phyloP scores from a whole-genome alignment of 2,797 vertebrate species.

The Poliocrania exsul region DNA sequence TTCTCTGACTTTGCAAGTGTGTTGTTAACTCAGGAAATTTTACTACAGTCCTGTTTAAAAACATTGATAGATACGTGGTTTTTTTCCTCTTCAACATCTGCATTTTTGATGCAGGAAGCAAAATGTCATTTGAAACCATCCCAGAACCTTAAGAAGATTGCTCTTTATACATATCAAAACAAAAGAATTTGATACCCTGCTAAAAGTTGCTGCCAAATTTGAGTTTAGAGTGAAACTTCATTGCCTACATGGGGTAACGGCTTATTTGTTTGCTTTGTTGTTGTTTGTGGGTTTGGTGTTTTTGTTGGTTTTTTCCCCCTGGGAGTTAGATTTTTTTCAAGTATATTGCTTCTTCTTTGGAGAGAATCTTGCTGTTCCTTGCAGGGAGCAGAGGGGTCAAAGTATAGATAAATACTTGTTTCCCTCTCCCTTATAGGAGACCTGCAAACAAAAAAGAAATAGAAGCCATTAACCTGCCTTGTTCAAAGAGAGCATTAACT shows the following conservation, averaged over 20 bases:
- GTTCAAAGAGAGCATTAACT: conserved; percentile 1
- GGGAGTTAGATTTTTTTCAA: background rate
- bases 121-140: background rate
- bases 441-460: conserved; percentile 45
- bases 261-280: background rate
- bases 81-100: background rate
- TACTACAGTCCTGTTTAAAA: background rate
- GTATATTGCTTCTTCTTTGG: background rate
- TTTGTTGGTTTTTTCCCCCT: background rate
- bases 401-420: conserved; percentile 15
- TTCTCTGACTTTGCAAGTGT: background rate
- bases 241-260: fast-evolving
- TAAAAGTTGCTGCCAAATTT: background rate
- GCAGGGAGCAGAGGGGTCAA: background rate
- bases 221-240: background rate
- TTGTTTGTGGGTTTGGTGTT: background rate
- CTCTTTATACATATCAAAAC: background rate
- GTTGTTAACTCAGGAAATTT: background rate
- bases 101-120: background rate
- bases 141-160: background rate
- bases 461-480: conserved; percentile 26
- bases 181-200: background rate
- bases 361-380: background rate
- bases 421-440: conserved; percentile 43
- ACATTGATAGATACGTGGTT: fast-evolving